Evolutionary conservation across 2,113 vertebrate genomes (phyloP), one percentile per base, ranked within the genome.

Genomic region (Phalacrocorax brasilianus): DNA sequence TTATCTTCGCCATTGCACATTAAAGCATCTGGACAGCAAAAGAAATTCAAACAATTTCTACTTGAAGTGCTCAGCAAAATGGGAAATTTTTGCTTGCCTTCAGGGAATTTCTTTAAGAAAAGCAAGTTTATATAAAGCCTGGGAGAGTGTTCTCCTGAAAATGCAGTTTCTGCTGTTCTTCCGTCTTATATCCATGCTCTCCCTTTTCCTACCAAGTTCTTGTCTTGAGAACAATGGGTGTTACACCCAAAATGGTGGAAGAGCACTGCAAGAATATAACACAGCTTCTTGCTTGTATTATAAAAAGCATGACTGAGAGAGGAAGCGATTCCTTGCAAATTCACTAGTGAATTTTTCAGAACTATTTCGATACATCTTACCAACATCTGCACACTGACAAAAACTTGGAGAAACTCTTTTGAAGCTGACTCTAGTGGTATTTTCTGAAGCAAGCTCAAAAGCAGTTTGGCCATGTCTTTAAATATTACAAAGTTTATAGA

Each of bases 1-100:
- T 79, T 92, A 88, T 70, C 91, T 90, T 59, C 52, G 91, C 32
- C 77, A 44, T n/a, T 77, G 62, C 71, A 88, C 4, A 0, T 73
- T 62, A 91, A 95, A 62, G 33, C 78, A 89, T 88, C 59, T 94
- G 76, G 80, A 77, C 66, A 77, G 89, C 56, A 83, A 92, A 94
- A 85, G 61, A 89, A 97, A 95, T 62, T 38, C 59, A 94, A 80
- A n/a, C 56, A 76, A 91, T 91, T 93, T 93, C 5, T 20, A 53
- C 47, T 71, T 53, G 47, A 80, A 80, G 45, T 19, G 81, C 63
- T 90, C 72, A 89, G 82, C 75, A 84, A 95, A 97, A 95, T 15
- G 32, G 47, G 68, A 88, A 80, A 56, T 38, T 89, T 88, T 91
- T 96, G 88, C 87, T 93, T 96, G 91, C 88, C 83, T 95, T 91